phyloP scores from a whole-genome alignment of 2,113 vertebrate genomes.

The Dendropsophus ebraccatus region DNA sequence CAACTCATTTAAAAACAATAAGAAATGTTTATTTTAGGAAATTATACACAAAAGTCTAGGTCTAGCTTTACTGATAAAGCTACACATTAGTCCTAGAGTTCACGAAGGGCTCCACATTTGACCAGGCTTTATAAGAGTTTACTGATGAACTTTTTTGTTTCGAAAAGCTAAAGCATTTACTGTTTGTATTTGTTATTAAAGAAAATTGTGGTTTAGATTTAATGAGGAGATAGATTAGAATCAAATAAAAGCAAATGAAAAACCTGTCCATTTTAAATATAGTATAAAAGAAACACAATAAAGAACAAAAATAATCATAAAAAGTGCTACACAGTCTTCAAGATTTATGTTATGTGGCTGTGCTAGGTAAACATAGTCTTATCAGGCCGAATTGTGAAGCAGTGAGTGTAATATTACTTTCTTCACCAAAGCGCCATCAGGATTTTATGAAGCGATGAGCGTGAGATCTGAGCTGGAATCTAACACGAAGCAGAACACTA shows the following conservation, averaged over 20 bases:
- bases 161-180: no score
- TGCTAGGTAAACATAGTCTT: slow-evolving; percentile 24
- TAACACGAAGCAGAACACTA: not conserved
- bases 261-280: not conserved
- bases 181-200: no score
- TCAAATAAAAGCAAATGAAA: not conserved
- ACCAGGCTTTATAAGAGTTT: no score
- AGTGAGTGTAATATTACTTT: slow-evolving; percentile 32
- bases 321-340: not conserved
- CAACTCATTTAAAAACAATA: no score
- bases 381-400: slow-evolving; percentile 31
- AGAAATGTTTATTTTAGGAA: no score
- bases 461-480: slow-evolving; percentile 37
- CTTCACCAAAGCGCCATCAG: slow-evolving; percentile 12
- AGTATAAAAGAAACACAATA: not conserved
- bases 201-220: no score
- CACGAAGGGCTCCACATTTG: no score
- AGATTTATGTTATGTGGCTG: slow-evolving; percentile 8
- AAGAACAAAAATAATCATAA: not conserved
- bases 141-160: no score
- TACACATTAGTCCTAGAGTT: no score
- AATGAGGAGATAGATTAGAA: not conserved
- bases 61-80: no score
- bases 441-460: slow-evolving; percentile 39
- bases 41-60: no score